These are phyloP conservation scores for Dendrolimus pini DNA, from an alignment of 2,888 invertebrate genomes.

Conservation along the genomic window DNA sequence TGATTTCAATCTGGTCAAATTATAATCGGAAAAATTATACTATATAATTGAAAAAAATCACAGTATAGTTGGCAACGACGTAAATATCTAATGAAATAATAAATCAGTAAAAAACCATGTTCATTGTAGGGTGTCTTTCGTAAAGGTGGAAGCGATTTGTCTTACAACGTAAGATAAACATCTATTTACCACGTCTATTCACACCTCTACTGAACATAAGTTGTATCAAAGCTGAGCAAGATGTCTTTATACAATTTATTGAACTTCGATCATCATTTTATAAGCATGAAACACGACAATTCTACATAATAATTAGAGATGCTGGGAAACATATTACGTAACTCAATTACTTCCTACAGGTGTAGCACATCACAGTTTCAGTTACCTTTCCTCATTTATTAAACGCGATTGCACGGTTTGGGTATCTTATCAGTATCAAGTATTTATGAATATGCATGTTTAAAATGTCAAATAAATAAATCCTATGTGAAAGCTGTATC, in stretches of 20 bases:
- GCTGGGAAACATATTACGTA: neutral
- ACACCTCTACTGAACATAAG: slow-evolving; percentile 30
- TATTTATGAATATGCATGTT: too few species aligned
- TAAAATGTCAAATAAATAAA: too few species aligned
- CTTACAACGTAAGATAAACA: slow-evolving; percentile 57
- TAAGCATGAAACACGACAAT: neutral
- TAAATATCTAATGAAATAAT: slow-evolving; percentile 11
- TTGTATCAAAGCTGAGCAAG: neutral
- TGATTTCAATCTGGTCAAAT: too few species aligned
- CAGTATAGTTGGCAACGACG: too few species aligned
- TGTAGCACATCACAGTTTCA: too few species aligned
- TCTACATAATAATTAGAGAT: neutral
- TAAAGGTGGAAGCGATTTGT: slow-evolving; percentile 61
- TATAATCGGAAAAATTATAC: too few species aligned
- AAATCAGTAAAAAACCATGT: slow-evolving; percentile 36
- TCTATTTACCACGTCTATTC: slow-evolving; percentile 18
- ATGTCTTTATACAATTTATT: neutral
- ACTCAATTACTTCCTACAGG: too few species aligned
- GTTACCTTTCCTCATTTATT: too few species aligned
- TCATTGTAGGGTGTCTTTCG: slow-evolving; percentile 42
- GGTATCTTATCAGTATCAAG: too few species aligned
- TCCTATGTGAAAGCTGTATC: too few species aligned
- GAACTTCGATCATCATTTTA: neutral
- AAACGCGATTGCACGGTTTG: too few species aligned
- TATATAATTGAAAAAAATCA: too few species aligned